phyloP scores from a whole-genome alignment of 1,140 invertebrate species.

The Aricia agestis region DNA sequence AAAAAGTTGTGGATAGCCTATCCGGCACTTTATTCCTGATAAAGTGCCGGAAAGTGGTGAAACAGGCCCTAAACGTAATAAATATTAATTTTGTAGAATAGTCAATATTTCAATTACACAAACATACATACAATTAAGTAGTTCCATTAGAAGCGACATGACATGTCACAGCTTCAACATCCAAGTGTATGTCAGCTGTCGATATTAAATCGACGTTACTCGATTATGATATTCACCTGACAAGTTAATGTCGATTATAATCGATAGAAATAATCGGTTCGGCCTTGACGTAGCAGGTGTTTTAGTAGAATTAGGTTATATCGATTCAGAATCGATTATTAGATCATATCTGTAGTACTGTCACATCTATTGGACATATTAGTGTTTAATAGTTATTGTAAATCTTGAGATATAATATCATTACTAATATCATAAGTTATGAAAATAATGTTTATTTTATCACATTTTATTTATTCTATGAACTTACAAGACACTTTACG shows the following conservation, averaged over 20 bases:
- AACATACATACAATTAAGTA: background rate
- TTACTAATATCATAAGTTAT: no score
- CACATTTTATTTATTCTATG: no score
- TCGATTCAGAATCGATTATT: slow-evolving; percentile 10
- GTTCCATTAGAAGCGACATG: slow-evolving; percentile 25
- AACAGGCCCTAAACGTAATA: no score
- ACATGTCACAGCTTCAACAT: slow-evolving; percentile 21
- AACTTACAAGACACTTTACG: no score
- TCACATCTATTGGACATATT: background rate
- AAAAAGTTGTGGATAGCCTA: no score
- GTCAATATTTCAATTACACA: background rate
- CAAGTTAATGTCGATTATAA: slow-evolving; percentile 30
- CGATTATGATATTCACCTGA: slow-evolving; percentile 36
- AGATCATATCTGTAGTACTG: slow-evolving; percentile 1
- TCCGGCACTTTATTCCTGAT: no score
- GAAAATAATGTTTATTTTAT: no score
- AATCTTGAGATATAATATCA: background rate
- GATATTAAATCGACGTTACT: slow-evolving; percentile 41
- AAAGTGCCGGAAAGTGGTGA: no score
- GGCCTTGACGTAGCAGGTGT: slow-evolving; percentile 24
- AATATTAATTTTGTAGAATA: no score
- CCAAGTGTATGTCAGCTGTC: slow-evolving; percentile 41
- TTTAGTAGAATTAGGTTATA: slow-evolving; percentile 16
- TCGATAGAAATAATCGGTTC: slow-evolving; percentile 27
- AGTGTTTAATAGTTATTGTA: background rate